phyloP scores from a whole-genome alignment of 2,888 invertebrate species.

The Melanostoma scalare region DNA sequence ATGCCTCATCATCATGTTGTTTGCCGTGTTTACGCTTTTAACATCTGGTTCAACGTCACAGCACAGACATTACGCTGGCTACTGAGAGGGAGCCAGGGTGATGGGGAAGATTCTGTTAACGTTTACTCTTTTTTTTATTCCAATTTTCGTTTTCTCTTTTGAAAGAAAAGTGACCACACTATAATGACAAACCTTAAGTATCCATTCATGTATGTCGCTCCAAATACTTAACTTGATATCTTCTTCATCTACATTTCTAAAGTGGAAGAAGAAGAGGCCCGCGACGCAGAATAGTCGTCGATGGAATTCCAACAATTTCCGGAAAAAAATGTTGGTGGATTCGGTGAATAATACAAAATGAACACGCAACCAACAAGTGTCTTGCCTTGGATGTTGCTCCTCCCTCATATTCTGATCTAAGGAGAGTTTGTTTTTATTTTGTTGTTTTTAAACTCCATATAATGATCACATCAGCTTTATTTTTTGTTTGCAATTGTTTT shows the following conservation, averaged over 20 bases:
- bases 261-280: slow-evolving; percentile 24
- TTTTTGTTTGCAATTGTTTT: background rate
- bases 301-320: slow-evolving; percentile 70
- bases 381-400: slow-evolving; percentile 56
- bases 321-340: slow-evolving; percentile 34
- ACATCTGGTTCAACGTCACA: slow-evolving; percentile 60
- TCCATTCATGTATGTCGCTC: slow-evolving; percentile 42
- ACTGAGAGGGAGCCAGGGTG: too few relatives aligned
- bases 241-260: slow-evolving; percentile 30
- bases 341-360: slow-evolving; percentile 51
- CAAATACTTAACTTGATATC: slow-evolving; percentile 52
- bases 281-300: slow-evolving; percentile 38
- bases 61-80: too few relatives aligned
- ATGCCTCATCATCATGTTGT: slow-evolving; percentile 60
- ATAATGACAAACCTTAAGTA: slow-evolving; percentile 51
- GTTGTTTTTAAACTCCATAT: slow-evolving; percentile 19
- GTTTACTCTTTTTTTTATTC: too few relatives aligned
- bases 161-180: slow-evolving; percentile 19
- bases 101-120: too few relatives aligned
- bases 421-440: slow-evolving; percentile 48
- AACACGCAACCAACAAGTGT: slow-evolving; percentile 69
- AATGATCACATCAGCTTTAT: slow-evolving; percentile 18
- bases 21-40: slow-evolving; percentile 14
- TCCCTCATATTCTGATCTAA: slow-evolving; percentile 52
- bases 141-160: background rate